phyloP scores from a whole-genome alignment of 2,888 invertebrate genomes.

The Oscheius sp. region DNA sequence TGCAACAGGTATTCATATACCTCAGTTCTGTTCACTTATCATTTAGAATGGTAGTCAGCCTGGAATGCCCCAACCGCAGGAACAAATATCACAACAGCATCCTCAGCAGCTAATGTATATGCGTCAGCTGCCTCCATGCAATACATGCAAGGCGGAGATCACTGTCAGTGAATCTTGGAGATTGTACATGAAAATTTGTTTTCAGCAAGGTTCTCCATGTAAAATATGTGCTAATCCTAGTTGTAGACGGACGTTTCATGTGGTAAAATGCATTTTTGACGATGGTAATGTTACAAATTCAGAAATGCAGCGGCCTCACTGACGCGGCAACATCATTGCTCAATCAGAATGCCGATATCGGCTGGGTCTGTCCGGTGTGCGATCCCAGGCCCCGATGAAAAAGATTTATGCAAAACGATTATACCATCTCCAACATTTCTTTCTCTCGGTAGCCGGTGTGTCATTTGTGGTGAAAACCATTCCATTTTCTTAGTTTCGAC shows the following conservation, averaged over 20 bases:
- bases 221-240: conserved; percentile 20
- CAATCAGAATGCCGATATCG: conserved; percentile 15
- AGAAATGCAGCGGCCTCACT: conserved; percentile 28
- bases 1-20: conserved; percentile 17
- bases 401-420: background rate
- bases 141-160: conserved; percentile 14
- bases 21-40: background rate
- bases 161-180: background rate
- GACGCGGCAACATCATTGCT: conserved; percentile 20
- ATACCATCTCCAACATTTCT: background rate
- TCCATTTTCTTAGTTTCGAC: conserved; percentile 14
- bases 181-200: background rate
- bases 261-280: background rate
- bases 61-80: conserved; percentile 14
- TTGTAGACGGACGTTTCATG: conserved; percentile 18
- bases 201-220: conserved; percentile 8
- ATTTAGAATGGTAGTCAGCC: conserved; percentile 27
- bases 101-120: conserved; percentile 1
- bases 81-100: conserved; percentile 4
- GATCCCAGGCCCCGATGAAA: conserved; percentile 16
- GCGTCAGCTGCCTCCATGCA: conserved; percentile 22
- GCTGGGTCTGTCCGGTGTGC: conserved; percentile 31
- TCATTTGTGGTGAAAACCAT: conserved; percentile 32
- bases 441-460: conserved; percentile 9
- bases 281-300: background rate